Evolutionary conservation across 2,797 vertebrate genomes (phyloP), one percentile per base, ranked within the genome.

Genomic region (Gadopsis bispinosus): DNA sequence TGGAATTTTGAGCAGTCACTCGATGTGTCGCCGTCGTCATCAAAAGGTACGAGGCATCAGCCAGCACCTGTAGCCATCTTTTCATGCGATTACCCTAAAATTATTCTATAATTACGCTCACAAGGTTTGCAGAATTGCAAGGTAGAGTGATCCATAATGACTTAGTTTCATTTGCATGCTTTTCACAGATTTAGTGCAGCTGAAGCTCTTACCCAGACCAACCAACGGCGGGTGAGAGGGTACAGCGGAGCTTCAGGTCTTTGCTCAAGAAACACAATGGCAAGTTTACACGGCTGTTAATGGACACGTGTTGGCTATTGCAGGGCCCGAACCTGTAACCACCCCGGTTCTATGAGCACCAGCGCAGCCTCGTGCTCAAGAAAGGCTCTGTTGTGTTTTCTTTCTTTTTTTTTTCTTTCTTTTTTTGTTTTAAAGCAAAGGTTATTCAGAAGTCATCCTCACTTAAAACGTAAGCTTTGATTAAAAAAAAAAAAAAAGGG

Each of bases 221-320:
- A 12, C 33, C 29, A 20, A 4, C 43, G 9, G 12, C 8, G 39
- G 9, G 26, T 50, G 50, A 50, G 55, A 29, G 43, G 47, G 31
- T 16, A 43, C 12, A 29, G 26, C n/a, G 7, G 39, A 59, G 45
- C 67, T 73, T 61, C 63, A 64, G 55, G 54, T 58, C 73, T 20
- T 58, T 48, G 43, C 62, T 82, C 71, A 87, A 83, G 80, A n/a
- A 83, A 77, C 83, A 75, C 29, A 20, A 29, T 22, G 26, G 41
- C 66, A 48, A 48, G 72, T 47, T 73, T 61, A 69, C 37, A 45
- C 33, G 58, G 64, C 31, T 33, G 65, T 62, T 75, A 79, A 83
- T 69, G 64, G 77, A 69, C 65, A 58, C 63, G 31, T 17, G 17
- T 41, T 37, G 1, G 59, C 65, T 58, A 29, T 64, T 26, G 67